These are phyloP conservation scores for Rhynchonycteris naso DNA, from an alignment of 2,797 vertebrate genomes.

Conservation along the genomic window DNA sequence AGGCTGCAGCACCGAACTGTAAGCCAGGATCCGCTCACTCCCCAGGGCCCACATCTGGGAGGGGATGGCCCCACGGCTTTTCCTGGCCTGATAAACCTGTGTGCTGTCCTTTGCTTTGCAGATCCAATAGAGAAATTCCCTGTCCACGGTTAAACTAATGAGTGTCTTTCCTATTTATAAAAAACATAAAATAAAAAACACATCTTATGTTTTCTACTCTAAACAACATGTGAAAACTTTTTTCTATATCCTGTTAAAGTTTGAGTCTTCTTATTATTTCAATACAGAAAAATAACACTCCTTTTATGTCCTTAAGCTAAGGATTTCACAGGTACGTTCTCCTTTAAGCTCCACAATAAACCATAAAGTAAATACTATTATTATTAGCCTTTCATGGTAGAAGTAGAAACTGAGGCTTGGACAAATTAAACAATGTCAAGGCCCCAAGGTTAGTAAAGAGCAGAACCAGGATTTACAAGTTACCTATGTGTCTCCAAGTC, in stretches of 20 bases:
- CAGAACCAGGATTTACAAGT: neutral
- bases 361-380: neutral
- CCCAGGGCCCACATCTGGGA: conserved; percentile 53
- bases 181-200: conserved; percentile 32
- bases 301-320: neutral
- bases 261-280: conserved; percentile 24
- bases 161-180: conserved; percentile 75
- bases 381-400: neutral
- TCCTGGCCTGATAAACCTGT: conserved; percentile 79
- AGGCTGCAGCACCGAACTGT: conserved; percentile 77
- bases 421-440: neutral
- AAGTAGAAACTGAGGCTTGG: neutral
- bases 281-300: neutral
- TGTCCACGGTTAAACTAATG: conserved; percentile 82
- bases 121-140: conserved; percentile 84
- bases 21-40: conserved; percentile 76
- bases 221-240: neutral
- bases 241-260: neutral
- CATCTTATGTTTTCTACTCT: neutral
- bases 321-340: neutral
- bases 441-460: neutral
- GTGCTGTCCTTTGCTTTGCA: conserved; percentile 53
- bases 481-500: neutral
- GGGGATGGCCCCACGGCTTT: conserved; percentile 50
- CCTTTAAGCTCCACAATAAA: neutral